These are phyloP conservation scores for Aphaenogaster ashmeadi DNA, from an alignment of 1,140 invertebrate species.

Conservation along the genomic window DNA sequence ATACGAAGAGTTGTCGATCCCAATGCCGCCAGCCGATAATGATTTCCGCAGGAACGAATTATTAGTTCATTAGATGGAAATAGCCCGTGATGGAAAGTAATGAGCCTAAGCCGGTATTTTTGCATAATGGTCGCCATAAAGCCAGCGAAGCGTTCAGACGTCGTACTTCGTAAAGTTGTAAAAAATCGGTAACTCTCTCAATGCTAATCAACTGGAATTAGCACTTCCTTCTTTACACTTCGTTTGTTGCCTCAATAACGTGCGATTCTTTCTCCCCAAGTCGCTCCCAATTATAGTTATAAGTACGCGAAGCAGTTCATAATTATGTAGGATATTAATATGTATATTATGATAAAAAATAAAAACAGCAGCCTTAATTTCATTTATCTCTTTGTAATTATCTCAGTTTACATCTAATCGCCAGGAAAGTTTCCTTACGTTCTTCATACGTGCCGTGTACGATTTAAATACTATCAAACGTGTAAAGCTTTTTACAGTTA, in stretches of 20 bases:
- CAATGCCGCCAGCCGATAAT: constrained; percentile 62
- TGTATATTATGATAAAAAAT: neutral
- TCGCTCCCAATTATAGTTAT: constrained; percentile 26
- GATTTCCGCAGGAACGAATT: constrained; percentile 75
- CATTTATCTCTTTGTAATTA: neutral
- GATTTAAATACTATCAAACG: neutral
- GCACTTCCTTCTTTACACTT: constrained; percentile 59
- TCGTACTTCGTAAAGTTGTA: constrained; percentile 64
- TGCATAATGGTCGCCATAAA: constrained; percentile 75
- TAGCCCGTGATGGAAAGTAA: constrained; percentile 69
- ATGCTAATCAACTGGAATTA: constrained; percentile 73
- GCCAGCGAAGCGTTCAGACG: constrained; percentile 63
- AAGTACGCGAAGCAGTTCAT: neutral
- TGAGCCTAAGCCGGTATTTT: constrained; percentile 69
- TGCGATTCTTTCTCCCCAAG: constrained; percentile 13
- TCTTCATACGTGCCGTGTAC: neutral
- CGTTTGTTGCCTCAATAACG: constrained; percentile 53
- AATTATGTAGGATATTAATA: neutral
- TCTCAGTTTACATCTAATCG: neutral
- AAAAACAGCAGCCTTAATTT: neutral
- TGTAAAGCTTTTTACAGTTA: neutral
- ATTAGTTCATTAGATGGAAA: constrained; percentile 74
- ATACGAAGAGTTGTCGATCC: constrained; percentile 33
- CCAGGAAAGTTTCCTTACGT: neutral
- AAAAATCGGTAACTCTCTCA: constrained; percentile 65